phyloP scores from a whole-genome alignment of 2,113 vertebrate species.

The Eretmochelys imbricata region DNA sequence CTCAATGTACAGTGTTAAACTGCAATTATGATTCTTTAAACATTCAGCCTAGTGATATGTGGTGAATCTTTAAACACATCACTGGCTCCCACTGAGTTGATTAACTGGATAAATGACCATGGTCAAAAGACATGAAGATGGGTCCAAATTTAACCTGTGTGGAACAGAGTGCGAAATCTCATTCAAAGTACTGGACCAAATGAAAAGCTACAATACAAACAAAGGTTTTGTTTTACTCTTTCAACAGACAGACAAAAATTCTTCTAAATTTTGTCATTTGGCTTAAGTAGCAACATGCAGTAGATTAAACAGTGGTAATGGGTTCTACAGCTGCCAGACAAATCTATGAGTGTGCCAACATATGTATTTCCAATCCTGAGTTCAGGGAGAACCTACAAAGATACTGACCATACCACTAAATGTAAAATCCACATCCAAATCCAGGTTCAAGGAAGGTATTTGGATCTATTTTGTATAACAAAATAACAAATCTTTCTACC shows the following conservation, averaged over 20 bases:
- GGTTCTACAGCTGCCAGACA: background rate
- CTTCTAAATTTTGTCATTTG: fast-evolving
- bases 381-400: background rate
- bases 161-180: slow-evolving; percentile 21
- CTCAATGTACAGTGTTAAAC: background rate
- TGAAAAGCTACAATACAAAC: background rate
- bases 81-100: slow-evolving; percentile 46
- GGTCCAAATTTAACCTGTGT: slow-evolving; percentile 47
- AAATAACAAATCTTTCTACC: background rate
- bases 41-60: slow-evolving; percentile 45
- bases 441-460: background rate
- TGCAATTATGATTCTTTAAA: slow-evolving; percentile 34
- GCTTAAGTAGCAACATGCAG: background rate
- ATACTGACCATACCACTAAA: background rate
- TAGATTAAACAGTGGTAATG: background rate
- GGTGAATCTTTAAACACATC: slow-evolving; percentile 58
- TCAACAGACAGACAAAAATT: slow-evolving; percentile 22
- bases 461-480: background rate
- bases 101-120: slow-evolving; percentile 34
- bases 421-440: background rate
- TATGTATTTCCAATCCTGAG: background rate
- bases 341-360: background rate
- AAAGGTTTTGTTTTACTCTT: slow-evolving; percentile 30
- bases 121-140: slow-evolving; percentile 52
- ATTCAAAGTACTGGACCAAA: slow-evolving; percentile 4